Conservation (phyloP, 2,113 vertebrate species). For the Vulpes vulpes region DNA sequence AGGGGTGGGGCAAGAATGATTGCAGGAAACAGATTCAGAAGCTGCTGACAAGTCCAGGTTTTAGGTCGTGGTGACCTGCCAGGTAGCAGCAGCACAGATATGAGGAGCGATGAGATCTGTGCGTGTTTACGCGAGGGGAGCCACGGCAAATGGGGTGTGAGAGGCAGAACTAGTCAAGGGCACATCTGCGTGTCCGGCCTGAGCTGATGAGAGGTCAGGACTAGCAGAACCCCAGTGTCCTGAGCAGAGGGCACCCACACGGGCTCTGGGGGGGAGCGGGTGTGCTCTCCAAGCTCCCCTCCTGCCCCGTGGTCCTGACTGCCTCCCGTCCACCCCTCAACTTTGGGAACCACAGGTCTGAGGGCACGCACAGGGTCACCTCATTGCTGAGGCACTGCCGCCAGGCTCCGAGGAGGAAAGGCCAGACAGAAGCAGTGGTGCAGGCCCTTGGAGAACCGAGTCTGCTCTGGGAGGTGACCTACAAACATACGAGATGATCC, state of each 20-base stretch:
- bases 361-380: background rate
- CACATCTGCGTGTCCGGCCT: accelerated
- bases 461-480: accelerated
- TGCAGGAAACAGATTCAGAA: background rate
- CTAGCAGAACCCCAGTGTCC: background rate
- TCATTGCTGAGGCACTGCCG: background rate
- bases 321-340: background rate
- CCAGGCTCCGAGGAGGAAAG: background rate
- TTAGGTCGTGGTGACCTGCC: too few species aligned
- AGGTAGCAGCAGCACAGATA: background rate
- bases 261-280: background rate
- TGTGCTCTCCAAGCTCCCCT: background rate
- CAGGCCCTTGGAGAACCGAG: background rate
- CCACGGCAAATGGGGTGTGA: background rate
- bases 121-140: accelerated
- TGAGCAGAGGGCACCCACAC: accelerated
- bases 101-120: background rate
- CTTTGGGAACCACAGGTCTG: background rate
- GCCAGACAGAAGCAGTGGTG: too few species aligned
- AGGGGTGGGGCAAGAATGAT: background rate
- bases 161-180: background rate
- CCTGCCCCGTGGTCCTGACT: background rate
- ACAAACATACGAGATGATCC: background rate
- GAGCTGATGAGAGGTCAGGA: background rate
- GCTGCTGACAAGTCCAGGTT: accelerated